Evolutionary conservation across 2,888 invertebrate species (phyloP).

Genomic region (Atethmia centrago): DNA sequence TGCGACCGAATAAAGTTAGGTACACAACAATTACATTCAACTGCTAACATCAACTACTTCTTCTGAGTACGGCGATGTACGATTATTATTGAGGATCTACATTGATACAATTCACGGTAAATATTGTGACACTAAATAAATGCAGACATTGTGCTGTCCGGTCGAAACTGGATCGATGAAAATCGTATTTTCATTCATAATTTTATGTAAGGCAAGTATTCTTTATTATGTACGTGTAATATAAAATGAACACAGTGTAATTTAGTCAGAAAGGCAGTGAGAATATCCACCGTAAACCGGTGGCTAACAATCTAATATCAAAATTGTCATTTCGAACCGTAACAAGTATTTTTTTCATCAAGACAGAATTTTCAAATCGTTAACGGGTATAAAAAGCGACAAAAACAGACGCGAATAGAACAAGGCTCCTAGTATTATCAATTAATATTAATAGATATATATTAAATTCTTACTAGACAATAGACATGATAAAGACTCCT

Average conservation of each 20-base stretch:
- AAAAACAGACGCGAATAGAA: conserved; percentile 85
- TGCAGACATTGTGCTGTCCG: conserved; percentile 82
- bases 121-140: conserved; percentile 79
- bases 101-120: conserved; percentile 49
- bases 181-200: conserved; percentile 75
- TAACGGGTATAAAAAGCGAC: conserved; percentile 84
- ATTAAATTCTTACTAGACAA: conserved; percentile 90
- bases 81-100: conserved; percentile 34
- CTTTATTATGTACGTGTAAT: conserved; percentile 71
- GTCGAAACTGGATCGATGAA: conserved; percentile 70
- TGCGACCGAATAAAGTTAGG: conserved; percentile 65
- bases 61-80: conserved; percentile 43
- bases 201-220: conserved; percentile 80
- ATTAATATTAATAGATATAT: conserved; percentile 85
- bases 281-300: conserved; percentile 74
- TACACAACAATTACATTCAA: conserved; percentile 62
- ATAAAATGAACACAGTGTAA: conserved; percentile 83
- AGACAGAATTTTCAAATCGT: conserved; percentile 79
- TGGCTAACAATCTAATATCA: conserved; percentile 77
- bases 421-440: conserved; percentile 85
- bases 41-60: conserved; percentile 63
- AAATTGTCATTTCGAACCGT: conserved; percentile 75
- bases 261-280: conserved; percentile 84
- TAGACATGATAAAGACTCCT: conserved; percentile 89
- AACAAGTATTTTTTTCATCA: conserved; percentile 74